Conservation (phyloP, 2,888 invertebrate species). For the Cecidostiba fungosa region DNA sequence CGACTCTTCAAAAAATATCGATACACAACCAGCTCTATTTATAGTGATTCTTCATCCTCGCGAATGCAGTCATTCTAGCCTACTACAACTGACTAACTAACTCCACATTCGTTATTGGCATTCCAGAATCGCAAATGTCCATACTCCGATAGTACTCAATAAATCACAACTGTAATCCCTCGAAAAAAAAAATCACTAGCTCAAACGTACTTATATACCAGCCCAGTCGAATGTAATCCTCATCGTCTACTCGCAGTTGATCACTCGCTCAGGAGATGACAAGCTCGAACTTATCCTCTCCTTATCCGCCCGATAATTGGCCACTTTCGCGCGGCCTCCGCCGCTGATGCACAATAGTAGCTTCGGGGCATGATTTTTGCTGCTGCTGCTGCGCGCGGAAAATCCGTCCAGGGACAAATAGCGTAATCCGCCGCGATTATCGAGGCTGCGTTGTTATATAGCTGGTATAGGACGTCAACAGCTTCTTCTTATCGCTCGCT, state of each 20-base stretch:
- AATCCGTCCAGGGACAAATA: not conserved
- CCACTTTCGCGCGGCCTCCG: conserved; percentile 9
- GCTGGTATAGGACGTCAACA: conserved; percentile 8
- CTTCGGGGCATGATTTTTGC: conserved; percentile 26
- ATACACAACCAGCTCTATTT: not conserved
- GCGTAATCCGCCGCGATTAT: conserved; percentile 40
- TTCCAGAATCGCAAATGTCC: not conserved
- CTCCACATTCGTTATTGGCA: not conserved
- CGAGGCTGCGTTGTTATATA: conserved; percentile 16
- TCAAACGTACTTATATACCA: not conserved
- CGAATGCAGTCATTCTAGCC: not conserved
- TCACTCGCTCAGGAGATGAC: conserved; percentile 32
- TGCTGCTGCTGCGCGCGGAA: not conserved
- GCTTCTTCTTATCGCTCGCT: conserved; percentile 23
- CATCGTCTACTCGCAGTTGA: not conserved
- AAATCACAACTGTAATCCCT: not conserved
- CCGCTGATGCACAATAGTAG: not conserved
- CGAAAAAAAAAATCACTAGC: not conserved
- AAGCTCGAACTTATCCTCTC: not conserved
- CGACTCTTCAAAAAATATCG: conserved; percentile 3
- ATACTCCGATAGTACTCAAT: not conserved
- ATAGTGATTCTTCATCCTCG: not conserved
- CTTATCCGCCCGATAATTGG: conserved; percentile 42
- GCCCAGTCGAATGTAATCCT: not conserved
- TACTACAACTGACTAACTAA: not conserved